Percentiles rank a stretch among this genome's conserved stretches.
Conservation (phyloP, 53 echinoderm and acorn worm species). For the Luidia sarsii region DNA sequence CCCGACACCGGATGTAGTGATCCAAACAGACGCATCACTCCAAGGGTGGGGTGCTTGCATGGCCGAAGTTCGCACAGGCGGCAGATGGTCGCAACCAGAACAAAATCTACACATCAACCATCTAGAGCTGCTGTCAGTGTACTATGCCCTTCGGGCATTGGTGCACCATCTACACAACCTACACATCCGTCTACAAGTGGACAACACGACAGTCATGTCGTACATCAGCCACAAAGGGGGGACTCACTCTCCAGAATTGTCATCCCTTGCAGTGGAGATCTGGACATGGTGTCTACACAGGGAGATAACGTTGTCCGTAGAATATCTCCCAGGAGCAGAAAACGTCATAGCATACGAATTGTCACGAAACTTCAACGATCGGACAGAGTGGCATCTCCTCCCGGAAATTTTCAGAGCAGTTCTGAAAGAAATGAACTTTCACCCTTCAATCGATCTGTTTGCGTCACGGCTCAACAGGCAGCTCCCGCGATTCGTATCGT, state of each 20-base stretch:
- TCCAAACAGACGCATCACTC: conserved; percentile 23
- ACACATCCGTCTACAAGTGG: conserved; percentile 18
- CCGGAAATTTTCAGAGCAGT: neutral
- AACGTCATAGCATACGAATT: neutral
- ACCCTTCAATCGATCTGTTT: conserved; percentile 1
- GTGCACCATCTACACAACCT: neutral
- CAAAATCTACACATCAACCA: conserved; percentile 40
- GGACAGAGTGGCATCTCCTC: conserved; percentile 22
- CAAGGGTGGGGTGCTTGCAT: conserved; percentile 24
- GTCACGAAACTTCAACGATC: neutral
- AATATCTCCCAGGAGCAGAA: conserved; percentile 19
- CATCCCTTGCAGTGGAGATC: conserved; percentile 22
- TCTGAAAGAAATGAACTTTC: neutral
- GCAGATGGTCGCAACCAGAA: conserved; percentile 17
- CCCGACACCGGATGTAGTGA: neutral
- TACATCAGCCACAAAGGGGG: too few relatives aligned
- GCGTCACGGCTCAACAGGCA: neutral
- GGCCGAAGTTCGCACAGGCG: neutral
- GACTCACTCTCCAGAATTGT: conserved; percentile 35
- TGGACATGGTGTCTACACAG: conserved; percentile 18
- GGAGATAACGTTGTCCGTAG: neutral
- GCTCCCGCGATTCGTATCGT: neutral
- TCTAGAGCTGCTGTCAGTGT: conserved; percentile 16
- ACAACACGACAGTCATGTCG: conserved; percentile 43
- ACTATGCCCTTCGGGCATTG: conserved; percentile 9